Evolutionary conservation across 1,140 invertebrate genomes (phyloP).

Genomic region (Drosophila subpulchrella): DNA sequence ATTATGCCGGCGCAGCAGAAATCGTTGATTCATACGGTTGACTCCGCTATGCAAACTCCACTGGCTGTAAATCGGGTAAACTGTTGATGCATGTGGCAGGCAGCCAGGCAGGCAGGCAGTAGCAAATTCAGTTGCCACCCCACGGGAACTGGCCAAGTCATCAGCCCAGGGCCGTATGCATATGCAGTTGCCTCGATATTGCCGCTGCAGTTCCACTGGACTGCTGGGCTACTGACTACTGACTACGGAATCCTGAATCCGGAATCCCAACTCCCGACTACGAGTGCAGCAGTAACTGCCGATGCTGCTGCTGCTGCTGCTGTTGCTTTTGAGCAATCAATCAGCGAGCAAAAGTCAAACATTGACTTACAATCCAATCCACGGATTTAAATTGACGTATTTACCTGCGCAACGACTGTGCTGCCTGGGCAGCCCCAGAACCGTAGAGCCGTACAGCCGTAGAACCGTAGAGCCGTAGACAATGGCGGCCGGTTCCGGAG

Average conservation of each 20-base stretch:
- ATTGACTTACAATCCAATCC: conserved; percentile 84
- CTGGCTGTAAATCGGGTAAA: conserved; percentile 79
- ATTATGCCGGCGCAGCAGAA: conserved; percentile 76
- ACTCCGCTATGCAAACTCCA: conserved; percentile 77
- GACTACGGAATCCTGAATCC: neutral
- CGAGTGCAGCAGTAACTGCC: conserved; percentile 43
- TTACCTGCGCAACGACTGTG: conserved; percentile 67
- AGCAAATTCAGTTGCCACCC: conserved; percentile 39
- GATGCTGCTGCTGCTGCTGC: conserved; percentile 44
- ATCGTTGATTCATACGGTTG: conserved; percentile 81
- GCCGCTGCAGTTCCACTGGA: conserved; percentile 38
- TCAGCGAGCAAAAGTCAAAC: conserved; percentile 84
- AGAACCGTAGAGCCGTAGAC: conserved; percentile 51
- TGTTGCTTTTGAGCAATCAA: conserved; percentile 84
- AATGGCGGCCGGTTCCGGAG: conserved; percentile 54
- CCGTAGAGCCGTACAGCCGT: conserved; percentile 1
- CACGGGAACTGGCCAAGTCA: conserved; percentile 65
- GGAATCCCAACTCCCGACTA: conserved; percentile 8
- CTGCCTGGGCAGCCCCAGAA: conserved; percentile 7
- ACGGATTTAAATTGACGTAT: conserved; percentile 83
- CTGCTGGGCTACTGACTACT: conserved; percentile 15
- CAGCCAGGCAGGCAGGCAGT: neutral
- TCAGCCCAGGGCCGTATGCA: conserved; percentile 75
- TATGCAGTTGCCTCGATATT: conserved; percentile 70
- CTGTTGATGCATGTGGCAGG: conserved; percentile 69